A percentile compares a stretch with the other conserved stretches of the same genome.
phyloP scores from a whole-genome alignment of 2,888 invertebrate genomes.

The Miltochrista miniata region DNA sequence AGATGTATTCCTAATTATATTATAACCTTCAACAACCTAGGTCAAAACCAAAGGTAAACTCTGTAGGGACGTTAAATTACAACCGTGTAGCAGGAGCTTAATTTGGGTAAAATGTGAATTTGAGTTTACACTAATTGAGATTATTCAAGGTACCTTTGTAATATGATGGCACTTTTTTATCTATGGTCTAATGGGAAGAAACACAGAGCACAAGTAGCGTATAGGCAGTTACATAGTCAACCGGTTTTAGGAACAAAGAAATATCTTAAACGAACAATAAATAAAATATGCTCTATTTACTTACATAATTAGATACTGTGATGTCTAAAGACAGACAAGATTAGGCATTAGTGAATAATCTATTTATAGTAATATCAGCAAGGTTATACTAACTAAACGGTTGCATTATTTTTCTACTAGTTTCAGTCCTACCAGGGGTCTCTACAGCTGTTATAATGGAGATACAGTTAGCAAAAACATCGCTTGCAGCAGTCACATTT shows the following conservation, averaged over 20 bases:
- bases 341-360: constrained; percentile 72
- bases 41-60: no score
- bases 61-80: no score
- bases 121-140: constrained; percentile 66
- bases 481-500: no score
- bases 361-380: constrained; percentile 47
- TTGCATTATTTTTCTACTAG: no score
- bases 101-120: constrained; percentile 24
- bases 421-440: no score
- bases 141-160: constrained; percentile 71
- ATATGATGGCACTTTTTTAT: constrained; percentile 54
- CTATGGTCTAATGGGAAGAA: constrained; percentile 31
- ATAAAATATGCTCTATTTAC: constrained; percentile 62
- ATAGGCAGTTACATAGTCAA: constrained; percentile 41
- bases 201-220: constrained; percentile 38
- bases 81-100: no score
- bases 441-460: no score
- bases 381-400: no score
- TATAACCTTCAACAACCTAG: no score
- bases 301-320: constrained; percentile 57
- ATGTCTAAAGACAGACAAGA: constrained; percentile 78
- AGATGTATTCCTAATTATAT: no score
- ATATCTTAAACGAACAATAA: constrained; percentile 67
- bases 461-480: no score
- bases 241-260: constrained; percentile 66